Evolutionary conservation across 2,113 vertebrate species (phyloP).

Genomic region (Gymnocephalus cernua): DNA sequence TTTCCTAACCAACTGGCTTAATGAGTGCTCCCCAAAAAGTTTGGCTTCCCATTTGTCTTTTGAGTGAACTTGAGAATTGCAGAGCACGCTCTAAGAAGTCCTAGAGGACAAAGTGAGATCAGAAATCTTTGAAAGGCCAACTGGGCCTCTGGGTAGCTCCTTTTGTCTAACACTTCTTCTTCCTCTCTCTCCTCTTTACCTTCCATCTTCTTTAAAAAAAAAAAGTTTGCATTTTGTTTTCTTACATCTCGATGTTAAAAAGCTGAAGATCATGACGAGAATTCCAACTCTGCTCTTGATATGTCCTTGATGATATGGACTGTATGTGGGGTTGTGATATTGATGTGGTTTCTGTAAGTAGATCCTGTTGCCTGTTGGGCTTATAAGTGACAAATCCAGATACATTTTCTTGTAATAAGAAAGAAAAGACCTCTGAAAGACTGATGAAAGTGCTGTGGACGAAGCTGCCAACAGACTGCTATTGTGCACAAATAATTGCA

Average conservation of each 20-base stretch:
- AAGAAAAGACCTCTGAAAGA: not conserved
- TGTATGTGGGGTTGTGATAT: not conserved
- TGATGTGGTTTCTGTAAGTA: not conserved
- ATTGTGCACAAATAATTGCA: not conserved
- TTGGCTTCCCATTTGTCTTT: conserved; percentile 34
- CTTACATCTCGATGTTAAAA: conserved; percentile 17
- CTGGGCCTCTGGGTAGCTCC: conserved; percentile 22
- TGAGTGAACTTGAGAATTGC: conserved; percentile 34
- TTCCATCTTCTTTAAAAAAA: conserved; percentile 22
- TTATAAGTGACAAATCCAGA: conserved; percentile 14
- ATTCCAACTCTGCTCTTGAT: not conserved
- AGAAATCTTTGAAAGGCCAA: conserved; percentile 37
- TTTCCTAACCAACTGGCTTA: conserved; percentile 13
- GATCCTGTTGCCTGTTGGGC: conserved; percentile 1
- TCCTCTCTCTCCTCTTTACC: not conserved
- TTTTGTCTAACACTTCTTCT: conserved; percentile 24
- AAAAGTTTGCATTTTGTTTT: conserved; percentile 8
- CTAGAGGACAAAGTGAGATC: conserved; percentile 33
- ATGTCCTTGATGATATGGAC: conserved; percentile 13
- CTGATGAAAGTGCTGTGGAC: conserved; percentile 8
- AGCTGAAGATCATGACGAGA: not conserved
- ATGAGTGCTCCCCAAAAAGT: conserved; percentile 13
- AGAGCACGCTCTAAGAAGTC: not conserved
- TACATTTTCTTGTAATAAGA: conserved; percentile 1
- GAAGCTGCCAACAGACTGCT: not conserved